Conservation (phyloP, 2,888 invertebrate genomes). For the Latrodectus elegans region DNA sequence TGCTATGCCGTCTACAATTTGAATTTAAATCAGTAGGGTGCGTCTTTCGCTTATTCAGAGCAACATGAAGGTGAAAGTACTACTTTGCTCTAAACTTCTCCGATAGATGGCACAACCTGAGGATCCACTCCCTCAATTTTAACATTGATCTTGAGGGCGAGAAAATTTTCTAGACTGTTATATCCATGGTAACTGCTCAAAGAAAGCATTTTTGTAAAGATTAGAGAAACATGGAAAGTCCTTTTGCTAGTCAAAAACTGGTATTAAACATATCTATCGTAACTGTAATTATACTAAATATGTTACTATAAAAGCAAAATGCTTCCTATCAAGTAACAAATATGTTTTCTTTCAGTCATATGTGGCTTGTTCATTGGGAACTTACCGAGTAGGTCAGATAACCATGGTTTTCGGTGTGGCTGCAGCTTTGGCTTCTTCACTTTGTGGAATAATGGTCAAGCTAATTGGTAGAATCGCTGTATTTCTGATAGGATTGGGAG, state of each 20-base stretch:
- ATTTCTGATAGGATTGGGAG: conserved; percentile 83
- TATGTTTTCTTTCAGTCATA: conserved; percentile 81
- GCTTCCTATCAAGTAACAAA: neutral
- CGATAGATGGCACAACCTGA: no score
- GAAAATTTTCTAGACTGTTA: no score
- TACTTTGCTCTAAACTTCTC: no score
- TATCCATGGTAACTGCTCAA: neutral
- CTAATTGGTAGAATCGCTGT: conserved; percentile 91
- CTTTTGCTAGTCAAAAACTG: neutral
- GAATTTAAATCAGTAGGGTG: no score
- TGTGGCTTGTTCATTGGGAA: conserved; percentile 85
- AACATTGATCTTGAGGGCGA: no score
- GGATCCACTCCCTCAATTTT: no score
- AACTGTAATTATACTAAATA: neutral
- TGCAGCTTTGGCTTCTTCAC: conserved; percentile 91
- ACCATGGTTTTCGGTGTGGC: conserved; percentile 98
- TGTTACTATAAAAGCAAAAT: neutral
- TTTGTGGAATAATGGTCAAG: conserved; percentile 94
- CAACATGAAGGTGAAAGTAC: no score
- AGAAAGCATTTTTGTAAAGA: neutral
- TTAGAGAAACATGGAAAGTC: no score
- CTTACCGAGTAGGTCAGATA: conserved; percentile 94
- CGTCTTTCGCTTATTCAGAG: no score
- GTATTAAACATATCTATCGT: neutral
- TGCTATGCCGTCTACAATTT: no score